Percentiles rank a stretch among this genome's conserved stretches.
Evolutionary conservation across 2,888 invertebrate genomes (phyloP).

Genomic region (Auanema freiburgensis): DNA sequence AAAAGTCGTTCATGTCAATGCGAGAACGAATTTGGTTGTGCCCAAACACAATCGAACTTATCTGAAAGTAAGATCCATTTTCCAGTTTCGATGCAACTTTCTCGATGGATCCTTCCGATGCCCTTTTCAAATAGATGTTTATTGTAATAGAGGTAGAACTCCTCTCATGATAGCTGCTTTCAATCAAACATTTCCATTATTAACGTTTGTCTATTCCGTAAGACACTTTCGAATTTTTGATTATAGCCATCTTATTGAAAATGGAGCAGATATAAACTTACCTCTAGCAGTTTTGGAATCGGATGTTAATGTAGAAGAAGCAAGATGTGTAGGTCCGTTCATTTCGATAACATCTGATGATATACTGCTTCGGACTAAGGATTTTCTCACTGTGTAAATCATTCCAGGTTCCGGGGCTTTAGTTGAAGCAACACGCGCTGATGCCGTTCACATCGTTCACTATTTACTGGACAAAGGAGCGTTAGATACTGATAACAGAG

Average conservation of each 20-base stretch:
- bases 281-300: slow-evolving; percentile 68
- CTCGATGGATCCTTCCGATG: slow-evolving; percentile 33
- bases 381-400: background rate
- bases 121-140: slow-evolving; percentile 58
- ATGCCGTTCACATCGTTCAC: slow-evolving; percentile 76
- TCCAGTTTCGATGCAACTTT: slow-evolving; percentile 36
- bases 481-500: slow-evolving; percentile 81
- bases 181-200: slow-evolving; percentile 37
- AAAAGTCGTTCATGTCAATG: too few relatives aligned
- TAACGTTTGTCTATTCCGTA: too few relatives aligned
- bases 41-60: too few relatives aligned
- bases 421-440: slow-evolving; percentile 75
- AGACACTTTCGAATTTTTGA: background rate
- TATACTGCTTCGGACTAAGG: background rate
- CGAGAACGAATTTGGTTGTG: too few relatives aligned
- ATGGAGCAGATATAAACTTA: slow-evolving; percentile 82
- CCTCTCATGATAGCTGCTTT: slow-evolving; percentile 59
- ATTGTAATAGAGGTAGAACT: slow-evolving; percentile 56
- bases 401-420: slow-evolving; percentile 67
- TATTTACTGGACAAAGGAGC: slow-evolving; percentile 80
- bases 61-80: slow-evolving; percentile 4
- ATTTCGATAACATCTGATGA: slow-evolving; percentile 3
- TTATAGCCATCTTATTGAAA: slow-evolving; percentile 69
- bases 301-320: slow-evolving; percentile 57
- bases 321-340: slow-evolving; percentile 38